Base-by-base conservation (phyloP, 64 coral and sea anemone genomes). In the Astreopora myriophthalma region DNA sequence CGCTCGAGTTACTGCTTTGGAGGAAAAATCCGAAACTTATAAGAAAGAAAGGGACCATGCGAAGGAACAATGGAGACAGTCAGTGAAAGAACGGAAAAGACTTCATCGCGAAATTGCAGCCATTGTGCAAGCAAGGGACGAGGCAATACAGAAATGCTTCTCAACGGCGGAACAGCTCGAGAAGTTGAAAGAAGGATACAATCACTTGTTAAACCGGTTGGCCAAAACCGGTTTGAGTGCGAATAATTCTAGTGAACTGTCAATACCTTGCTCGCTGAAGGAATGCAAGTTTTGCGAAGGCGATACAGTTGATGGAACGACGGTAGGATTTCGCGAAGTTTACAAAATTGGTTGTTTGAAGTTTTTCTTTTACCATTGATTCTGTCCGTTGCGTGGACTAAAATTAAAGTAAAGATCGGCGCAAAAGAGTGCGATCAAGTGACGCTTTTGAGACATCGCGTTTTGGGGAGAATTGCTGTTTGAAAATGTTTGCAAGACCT, bases 121-220 rank as follows among this genome's bases (percentile, higher is more conserved):
- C 10, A 83, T 94, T 34, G 89, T 91, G 37, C 79, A 93, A 74
- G 91, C 97, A 2, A 86, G 97, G 34, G 97, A 99, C 33, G 94
- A 99, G 66, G 97, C 97, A 16, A 96, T 99, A 61, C 97, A 95
- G 48, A 93, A 95, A 28, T 95, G 94, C 52, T 95, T 98, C 23
- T 98, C 96, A 14, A 98, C 96, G 14, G 87, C 87, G 14, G 93
- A 95, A 48, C 90, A 95, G 66, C 42, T 98, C 17, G 96, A 95
- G 73, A 92, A 95, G 25, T n/a, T 98, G 22, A 95, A 95, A 73
- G 96, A 98, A 10, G 94, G 91, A 34, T 86, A 95, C 30, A 95
- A 98, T 69, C 79, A 88, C 24, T 62, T 98, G 74, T 25, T 93
- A 35, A 95, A 92, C 61, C 88, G 93, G 80, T 55, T 95, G 19